These are phyloP conservation scores for Rhagium mordax DNA, from an alignment of 2,888 invertebrate genomes.

Conservation along the genomic window DNA sequence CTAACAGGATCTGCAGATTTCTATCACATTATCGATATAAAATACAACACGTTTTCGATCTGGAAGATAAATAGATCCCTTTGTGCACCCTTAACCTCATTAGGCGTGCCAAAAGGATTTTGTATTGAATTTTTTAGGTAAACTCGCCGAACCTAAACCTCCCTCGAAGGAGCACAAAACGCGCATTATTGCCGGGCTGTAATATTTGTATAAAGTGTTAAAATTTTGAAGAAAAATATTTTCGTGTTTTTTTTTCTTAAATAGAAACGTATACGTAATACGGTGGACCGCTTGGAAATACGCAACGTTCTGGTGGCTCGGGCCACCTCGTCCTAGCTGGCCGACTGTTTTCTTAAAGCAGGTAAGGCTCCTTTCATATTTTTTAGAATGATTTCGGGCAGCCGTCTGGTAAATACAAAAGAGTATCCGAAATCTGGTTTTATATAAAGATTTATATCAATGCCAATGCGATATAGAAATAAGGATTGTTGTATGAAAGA, in stretches of 20 bases:
- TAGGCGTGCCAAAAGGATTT: constrained; percentile 51
- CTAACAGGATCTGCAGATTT: constrained; percentile 51
- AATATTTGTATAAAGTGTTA: constrained; percentile 52
- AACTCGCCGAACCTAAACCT: not conserved
- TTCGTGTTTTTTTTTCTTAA: constrained; percentile 41
- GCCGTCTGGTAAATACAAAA: constrained; percentile 50
- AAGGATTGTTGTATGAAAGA: constrained; percentile 39
- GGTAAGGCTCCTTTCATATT: constrained; percentile 50
- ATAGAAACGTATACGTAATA: constrained; percentile 44
- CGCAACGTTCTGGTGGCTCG: not conserved
- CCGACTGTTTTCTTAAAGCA: constrained; percentile 43
- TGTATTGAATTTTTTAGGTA: constrained; percentile 38
- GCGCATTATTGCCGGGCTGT: constrained; percentile 37
- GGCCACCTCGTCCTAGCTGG: constrained; percentile 26
- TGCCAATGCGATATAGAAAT: constrained; percentile 47
- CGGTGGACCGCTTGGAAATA: constrained; percentile 2
- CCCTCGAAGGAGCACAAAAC: constrained; percentile 36
- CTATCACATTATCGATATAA: constrained; percentile 37
- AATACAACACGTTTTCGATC: constrained; percentile 41
- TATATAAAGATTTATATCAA: constrained; percentile 54
- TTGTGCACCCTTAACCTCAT: constrained; percentile 47
- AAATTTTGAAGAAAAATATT: constrained; percentile 41
- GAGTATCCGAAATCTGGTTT: constrained; percentile 53
- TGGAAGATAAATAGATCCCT: constrained; percentile 47
- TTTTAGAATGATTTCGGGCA: constrained; percentile 47